Conservation (phyloP, 2,888 invertebrate genomes). For the Melanargia galathea region DNA sequence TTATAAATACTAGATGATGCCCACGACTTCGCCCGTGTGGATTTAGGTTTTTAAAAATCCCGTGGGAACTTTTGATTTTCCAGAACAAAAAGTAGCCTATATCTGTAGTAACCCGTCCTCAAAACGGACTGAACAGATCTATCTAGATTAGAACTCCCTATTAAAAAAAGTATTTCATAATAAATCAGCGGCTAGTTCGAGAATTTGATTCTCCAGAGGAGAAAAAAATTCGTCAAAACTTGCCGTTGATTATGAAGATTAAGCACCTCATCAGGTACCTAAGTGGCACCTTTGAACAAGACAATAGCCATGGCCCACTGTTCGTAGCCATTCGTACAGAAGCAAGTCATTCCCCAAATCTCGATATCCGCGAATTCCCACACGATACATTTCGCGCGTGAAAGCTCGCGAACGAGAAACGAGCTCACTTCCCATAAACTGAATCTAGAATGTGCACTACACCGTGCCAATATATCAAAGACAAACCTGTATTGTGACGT, state of each 20-base stretch:
- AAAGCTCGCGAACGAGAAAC: constrained; percentile 58
- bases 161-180: too few species aligned
- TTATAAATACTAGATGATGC: too few species aligned
- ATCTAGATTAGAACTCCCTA: too few species aligned
- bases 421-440: constrained; percentile 72
- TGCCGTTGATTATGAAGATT: neutral
- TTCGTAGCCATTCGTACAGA: neutral
- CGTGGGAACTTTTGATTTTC: too few species aligned
- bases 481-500: constrained; percentile 57
- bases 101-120: too few species aligned
- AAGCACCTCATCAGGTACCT: neutral
- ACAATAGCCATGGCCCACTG: neutral
- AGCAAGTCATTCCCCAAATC: constrained; percentile 7
- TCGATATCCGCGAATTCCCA: constrained; percentile 36
- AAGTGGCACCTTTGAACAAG: neutral
- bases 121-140: too few species aligned
- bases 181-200: too few species aligned
- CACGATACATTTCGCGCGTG: constrained; percentile 46
- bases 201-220: neutral
- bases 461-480: constrained; percentile 69
- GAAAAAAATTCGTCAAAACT: neutral
- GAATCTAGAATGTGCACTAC: constrained; percentile 73
- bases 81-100: too few species aligned
- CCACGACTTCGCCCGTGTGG: too few species aligned
- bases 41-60: too few species aligned